These are phyloP conservation scores for Philypnodon macrostomus DNA, from an alignment of 2,797 vertebrate genomes.

Conservation along the genomic window DNA sequence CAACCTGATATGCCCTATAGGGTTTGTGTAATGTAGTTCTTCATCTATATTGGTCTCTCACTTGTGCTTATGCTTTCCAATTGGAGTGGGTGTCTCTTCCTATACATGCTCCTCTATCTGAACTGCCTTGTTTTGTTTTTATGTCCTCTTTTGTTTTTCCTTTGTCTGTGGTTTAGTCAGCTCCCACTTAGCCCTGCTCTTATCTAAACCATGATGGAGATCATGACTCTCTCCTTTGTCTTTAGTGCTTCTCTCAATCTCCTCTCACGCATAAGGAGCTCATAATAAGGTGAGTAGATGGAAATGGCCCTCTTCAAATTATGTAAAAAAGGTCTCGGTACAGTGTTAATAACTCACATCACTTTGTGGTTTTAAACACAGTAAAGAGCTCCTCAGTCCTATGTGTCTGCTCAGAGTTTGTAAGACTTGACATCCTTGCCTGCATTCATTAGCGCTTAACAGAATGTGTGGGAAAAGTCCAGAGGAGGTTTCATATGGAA, in stretches of 20 bases:
- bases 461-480: conserved; percentile 37
- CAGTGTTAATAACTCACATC: conserved; percentile 20
- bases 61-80: conserved; percentile 18
- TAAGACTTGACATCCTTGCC: conserved; percentile 16
- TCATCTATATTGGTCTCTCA: not conserved
- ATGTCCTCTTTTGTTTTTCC: conserved; percentile 50
- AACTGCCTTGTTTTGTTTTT: conserved; percentile 53
- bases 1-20: no score
- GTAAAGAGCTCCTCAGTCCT: conserved; percentile 18
- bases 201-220: conserved; percentile 34
- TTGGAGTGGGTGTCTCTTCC: conserved; percentile 63
- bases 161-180: conserved; percentile 47
- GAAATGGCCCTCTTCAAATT: conserved; percentile 47
- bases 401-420: conserved; percentile 29
- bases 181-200: conserved; percentile 54
- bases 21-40: not conserved
- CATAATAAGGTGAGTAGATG: conserved; percentile 44
- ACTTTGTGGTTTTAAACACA: conserved; percentile 28
- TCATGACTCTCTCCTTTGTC: conserved; percentile 16
- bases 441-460: conserved; percentile 51
- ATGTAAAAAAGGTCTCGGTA: conserved; percentile 29
- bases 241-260: not conserved
- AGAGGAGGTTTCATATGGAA: conserved; percentile 27
- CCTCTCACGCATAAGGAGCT: conserved; percentile 21
- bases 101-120: conserved; percentile 52